These are phyloP conservation scores for Oncorhynchus clarkii DNA, from an alignment of 2,113 vertebrate genomes.

Conservation along the genomic window DNA sequence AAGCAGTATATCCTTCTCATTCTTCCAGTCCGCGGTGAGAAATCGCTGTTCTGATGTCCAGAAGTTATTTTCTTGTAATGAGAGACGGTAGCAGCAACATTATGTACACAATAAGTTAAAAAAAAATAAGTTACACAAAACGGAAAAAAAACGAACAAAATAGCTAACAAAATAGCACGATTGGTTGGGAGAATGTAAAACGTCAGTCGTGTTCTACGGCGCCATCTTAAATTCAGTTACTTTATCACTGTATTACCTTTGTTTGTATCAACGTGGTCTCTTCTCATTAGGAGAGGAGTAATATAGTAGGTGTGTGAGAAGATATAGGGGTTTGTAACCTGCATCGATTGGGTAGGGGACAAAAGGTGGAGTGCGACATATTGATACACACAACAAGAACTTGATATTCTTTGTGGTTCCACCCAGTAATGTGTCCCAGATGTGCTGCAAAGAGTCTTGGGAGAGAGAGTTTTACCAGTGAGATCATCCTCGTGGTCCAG, in stretches of 20 bases:
- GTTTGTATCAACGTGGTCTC: background rate
- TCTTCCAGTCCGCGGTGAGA: too few relatives aligned
- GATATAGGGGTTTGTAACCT: background rate
- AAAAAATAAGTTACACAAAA: too few relatives aligned
- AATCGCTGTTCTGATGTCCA: too few relatives aligned
- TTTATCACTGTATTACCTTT: background rate
- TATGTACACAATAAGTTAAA: too few relatives aligned
- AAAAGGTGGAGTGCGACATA: background rate
- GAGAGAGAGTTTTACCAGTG: constrained; percentile 44
- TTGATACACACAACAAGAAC: constrained; percentile 29
- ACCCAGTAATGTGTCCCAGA: constrained; percentile 60
- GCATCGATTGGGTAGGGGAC: background rate
- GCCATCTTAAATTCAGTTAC: too few relatives aligned
- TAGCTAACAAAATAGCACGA: too few relatives aligned
- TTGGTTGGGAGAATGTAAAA: too few relatives aligned
- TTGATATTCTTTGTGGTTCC: constrained; percentile 43
- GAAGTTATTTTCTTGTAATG: too few relatives aligned
- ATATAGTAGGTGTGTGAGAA: background rate
- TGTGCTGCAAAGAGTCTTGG: constrained; percentile 40
- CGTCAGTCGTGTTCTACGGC: too few relatives aligned
- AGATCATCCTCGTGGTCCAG: constrained; percentile 58
- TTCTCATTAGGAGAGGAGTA: background rate
- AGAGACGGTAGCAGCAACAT: too few relatives aligned
- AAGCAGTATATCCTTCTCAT: too few relatives aligned
- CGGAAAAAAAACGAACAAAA: too few relatives aligned